Base-by-base conservation (phyloP, 1,140 invertebrate species). In the Drosophila kurseongensis region DNA sequence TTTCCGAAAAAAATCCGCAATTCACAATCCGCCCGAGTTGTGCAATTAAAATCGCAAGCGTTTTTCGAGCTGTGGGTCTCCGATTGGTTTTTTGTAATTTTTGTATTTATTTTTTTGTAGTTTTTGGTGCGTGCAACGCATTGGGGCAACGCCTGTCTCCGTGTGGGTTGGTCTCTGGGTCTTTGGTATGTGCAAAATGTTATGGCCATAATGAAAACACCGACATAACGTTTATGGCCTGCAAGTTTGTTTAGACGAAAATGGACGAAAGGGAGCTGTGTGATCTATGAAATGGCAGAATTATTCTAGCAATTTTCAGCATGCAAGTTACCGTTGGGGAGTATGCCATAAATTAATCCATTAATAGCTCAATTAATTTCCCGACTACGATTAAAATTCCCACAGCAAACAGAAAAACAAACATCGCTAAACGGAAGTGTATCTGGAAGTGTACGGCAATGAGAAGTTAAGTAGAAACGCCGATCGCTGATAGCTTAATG, bases 131-230 rank as follows among this genome's bases (percentile, higher is more conserved):
- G 82, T 86, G 82, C 71, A 61, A 63, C 68, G 61, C 74, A 73
- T 65, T 66, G 75, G 62, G 50, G 58, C 54, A 47, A 50, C 56
- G 82, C 84, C 78, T 62, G 75, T 69, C 41, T 42, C 32, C 52
- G 74, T 61, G 74, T 77, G 73, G 74, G 74, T 77, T 60, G 74
- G 74, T 60, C 56, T 32, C 35, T 35, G 27, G 27, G 14, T 72
- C 68, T 73, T 48, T 76, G 82, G 82, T 83, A 86, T 86, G 83
- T 83, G 83, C 75, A 88, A 86, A 86, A 82, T 86, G 83, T 86
- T 88, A 82, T 88, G 82, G 82, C 78, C 75, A 83, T 79, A 86
- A 88, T 76, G 75, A 88, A 78, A 81, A 42, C 48, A 52, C 61
- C 60, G 61, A 73, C 79, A 82, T 56, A 75, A 55, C 71, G 54